These are phyloP conservation scores for Rachycentron canadum DNA, from an alignment of 2,797 vertebrate genomes.

Conservation along the genomic window DNA sequence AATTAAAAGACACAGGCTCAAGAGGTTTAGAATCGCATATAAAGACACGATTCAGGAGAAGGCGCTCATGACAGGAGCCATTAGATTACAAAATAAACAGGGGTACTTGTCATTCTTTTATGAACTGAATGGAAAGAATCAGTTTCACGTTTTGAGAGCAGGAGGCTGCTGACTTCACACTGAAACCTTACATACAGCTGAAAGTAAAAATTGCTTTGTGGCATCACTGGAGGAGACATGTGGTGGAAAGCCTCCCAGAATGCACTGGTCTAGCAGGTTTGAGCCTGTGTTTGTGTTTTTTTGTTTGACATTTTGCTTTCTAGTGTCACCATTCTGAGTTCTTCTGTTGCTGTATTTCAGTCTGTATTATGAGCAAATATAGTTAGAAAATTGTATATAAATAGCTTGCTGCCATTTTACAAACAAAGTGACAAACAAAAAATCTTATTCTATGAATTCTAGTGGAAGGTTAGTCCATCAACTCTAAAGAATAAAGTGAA, in stretches of 20 bases:
- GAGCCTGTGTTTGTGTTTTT: background rate
- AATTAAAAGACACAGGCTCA: background rate
- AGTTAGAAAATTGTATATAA: background rate
- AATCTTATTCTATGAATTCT: background rate
- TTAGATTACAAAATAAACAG: background rate
- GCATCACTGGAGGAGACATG: background rate
- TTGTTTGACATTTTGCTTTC: background rate
- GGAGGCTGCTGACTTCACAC: background rate
- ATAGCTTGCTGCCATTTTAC: background rate
- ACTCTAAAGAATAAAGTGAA: background rate
- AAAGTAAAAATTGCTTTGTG: background rate
- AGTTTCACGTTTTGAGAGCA: background rate
- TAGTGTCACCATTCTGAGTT: too few species aligned
- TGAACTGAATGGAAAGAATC: background rate
- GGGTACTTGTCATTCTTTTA: background rate
- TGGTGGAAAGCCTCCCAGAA: background rate
- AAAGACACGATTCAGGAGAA: background rate
- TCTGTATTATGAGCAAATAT: background rate
- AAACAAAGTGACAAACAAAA: background rate
- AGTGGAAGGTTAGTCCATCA: background rate
- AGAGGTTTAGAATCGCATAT: constrained; percentile 10
- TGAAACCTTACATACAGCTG: background rate
- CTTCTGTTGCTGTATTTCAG: background rate
- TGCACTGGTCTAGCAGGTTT: background rate
- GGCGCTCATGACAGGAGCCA: background rate